Base-by-base conservation (phyloP, 2,113 vertebrate genomes). In the Indri indri region DNA sequence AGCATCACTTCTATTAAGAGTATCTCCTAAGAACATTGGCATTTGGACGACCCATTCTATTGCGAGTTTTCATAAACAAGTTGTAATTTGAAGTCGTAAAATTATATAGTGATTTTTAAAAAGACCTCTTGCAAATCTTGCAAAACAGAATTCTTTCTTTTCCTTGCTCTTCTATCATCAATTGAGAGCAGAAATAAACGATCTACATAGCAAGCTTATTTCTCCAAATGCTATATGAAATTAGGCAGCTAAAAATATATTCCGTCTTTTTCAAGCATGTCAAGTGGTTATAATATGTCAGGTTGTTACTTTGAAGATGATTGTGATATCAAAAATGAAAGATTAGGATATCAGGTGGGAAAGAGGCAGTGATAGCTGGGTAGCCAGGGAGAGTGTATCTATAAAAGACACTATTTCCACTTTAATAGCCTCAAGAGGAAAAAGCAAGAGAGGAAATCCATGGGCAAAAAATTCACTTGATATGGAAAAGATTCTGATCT, bases 201-300 rank as follows among this genome's bases (percentile, higher is more conserved):
- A 23, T 96, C 85, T 97, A 40, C 17, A 63, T 47, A 77, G 40
- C 25, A 95, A 96, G 90, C 80, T 90, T 92, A 90, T 97, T 96
- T 96, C 92, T 95, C 86, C 89, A 97, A 97, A 96, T 88, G 86
- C 84, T 92, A 42, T 70, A 88, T 57, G 59, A 98, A 97, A 97
- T 96, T 93, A 95, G 59, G 93, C 74, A 97, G 70, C 94, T 98
- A 97, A 98, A 98, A 98, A 97, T 98, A 96, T 20, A 95, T 73
- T 84, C 88, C 59, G 88, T 94, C 91, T 91, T 97, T 96, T 92
- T 95, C 71, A 96, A 96, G 89, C 16, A 96, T 94, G 95, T 98
- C 96, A 97, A 97, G 86, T 97, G 76, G 94, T 96, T 98, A 89
- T 94, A 97, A 96, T 86, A 81, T 98, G 96, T 97, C 97, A 97